Evolutionary conservation across 2,888 invertebrate species (phyloP).

Genomic region (Phragmatobia fuliginosa): DNA sequence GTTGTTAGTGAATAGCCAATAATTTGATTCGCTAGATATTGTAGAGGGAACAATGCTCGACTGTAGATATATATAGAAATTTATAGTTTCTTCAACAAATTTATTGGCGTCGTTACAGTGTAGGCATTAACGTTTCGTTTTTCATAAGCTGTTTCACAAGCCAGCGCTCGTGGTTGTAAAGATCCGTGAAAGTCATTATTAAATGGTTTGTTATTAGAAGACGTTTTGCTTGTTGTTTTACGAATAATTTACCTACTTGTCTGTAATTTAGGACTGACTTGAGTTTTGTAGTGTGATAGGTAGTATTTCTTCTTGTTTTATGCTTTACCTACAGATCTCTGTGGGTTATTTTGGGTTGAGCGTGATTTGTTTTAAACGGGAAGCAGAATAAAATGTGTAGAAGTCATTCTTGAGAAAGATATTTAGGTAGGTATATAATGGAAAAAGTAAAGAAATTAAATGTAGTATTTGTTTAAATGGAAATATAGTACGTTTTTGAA

Average conservation of each 20-base stretch:
- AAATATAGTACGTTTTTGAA: neutral
- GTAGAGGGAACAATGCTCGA: conserved; percentile 81
- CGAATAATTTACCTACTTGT: conserved; percentile 37
- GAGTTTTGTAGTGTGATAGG: conserved; percentile 8
- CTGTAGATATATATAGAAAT: conserved; percentile 65
- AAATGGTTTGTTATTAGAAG: conserved; percentile 42
- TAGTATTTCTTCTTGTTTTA: conserved; percentile 15
- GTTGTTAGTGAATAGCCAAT: conserved; percentile 70
- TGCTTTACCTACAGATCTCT: conserved; percentile 5
- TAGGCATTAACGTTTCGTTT: conserved; percentile 59
- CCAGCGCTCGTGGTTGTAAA: conserved; percentile 46
- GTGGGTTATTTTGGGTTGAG: conserved; percentile 9
- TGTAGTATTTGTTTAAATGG: neutral
- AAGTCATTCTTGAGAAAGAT: neutral
- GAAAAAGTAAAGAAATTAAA: neutral
- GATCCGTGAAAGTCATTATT: conserved; percentile 44
- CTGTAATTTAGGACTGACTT: conserved; percentile 23
- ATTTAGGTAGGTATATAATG: neutral
- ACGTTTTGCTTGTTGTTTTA: conserved; percentile 37
- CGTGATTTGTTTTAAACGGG: neutral
- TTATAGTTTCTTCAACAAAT: conserved; percentile 60
- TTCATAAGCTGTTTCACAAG: conserved; percentile 45
- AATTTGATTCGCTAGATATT: conserved; percentile 82
- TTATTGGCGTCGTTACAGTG: conserved; percentile 60
- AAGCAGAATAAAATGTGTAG: neutral